phyloP scores from a whole-genome alignment of 2,797 vertebrate species.

The Decapterus maruadsi region DNA sequence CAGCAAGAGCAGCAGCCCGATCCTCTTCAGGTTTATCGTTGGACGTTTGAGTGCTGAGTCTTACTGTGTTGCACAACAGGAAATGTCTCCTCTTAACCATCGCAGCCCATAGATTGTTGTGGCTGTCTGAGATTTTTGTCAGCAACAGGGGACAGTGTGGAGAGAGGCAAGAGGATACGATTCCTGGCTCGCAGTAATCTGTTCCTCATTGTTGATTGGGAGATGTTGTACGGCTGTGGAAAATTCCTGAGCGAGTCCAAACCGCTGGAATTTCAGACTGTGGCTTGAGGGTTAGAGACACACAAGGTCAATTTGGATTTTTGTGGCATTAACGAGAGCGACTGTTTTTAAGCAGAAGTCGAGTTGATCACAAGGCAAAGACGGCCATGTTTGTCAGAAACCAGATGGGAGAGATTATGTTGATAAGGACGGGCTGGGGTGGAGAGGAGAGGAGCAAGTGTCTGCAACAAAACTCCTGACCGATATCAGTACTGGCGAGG shows the following conservation, averaged over 20 bases:
- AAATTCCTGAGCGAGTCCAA: slow-evolving; percentile 86
- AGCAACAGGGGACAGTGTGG: slow-evolving; percentile 75
- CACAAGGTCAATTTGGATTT: slow-evolving; percentile 82
- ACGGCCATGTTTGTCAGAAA: slow-evolving; percentile 52
- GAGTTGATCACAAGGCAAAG: slow-evolving; percentile 52
- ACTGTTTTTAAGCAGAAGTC: slow-evolving; percentile 65
- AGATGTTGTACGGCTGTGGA: slow-evolving; percentile 84
- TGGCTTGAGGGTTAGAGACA: slow-evolving; percentile 84
- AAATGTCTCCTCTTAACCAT: slow-evolving; percentile 63
- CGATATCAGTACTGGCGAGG: background rate
- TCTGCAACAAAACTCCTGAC: background rate
- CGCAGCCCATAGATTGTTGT: slow-evolving; percentile 61
- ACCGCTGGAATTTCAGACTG: slow-evolving; percentile 86
- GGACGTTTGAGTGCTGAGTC: slow-evolving; percentile 29
- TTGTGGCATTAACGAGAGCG: slow-evolving; percentile 77
- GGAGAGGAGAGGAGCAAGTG: slow-evolving; percentile 20
- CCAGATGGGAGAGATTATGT: slow-evolving; percentile 57
- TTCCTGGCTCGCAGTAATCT: slow-evolving; percentile 80
- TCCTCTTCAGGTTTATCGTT: slow-evolving; percentile 12
- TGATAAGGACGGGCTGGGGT: slow-evolving; percentile 47
- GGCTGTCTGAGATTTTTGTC: slow-evolving; percentile 69
- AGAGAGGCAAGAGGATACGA: slow-evolving; percentile 76
- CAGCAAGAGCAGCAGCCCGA: slow-evolving; percentile 13
- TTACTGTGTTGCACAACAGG: slow-evolving; percentile 58
- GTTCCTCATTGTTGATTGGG: slow-evolving; percentile 86